Conservation (phyloP, 2,888 invertebrate species). For the Eupsilia transversa region DNA sequence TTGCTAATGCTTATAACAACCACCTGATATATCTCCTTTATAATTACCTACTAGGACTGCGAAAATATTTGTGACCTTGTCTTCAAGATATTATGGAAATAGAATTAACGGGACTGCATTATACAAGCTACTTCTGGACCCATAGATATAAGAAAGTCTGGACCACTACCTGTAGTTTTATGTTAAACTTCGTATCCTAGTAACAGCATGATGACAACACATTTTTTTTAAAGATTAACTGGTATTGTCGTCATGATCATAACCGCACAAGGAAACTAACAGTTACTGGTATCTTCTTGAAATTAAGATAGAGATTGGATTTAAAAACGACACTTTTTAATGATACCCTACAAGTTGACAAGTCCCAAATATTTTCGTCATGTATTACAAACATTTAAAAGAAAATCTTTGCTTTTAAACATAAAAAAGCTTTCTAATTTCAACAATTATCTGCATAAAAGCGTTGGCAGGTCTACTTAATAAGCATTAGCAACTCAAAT, state of each 20-base stretch:
- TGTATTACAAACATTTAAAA: background rate
- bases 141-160: too few species aligned
- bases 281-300: background rate
- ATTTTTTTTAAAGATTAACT: background rate
- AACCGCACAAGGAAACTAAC: background rate
- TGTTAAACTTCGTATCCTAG: background rate
- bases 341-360: background rate
- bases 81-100: background rate
- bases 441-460: background rate
- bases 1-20: conserved; percentile 67
- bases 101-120: background rate
- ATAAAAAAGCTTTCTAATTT: conserved; percentile 4
- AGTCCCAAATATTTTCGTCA: conserved; percentile 24
- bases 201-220: background rate
- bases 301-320: background rate
- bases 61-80: conserved; percentile 22
- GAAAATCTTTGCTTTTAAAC: background rate
- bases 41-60: background rate
- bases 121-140: background rate
- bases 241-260: background rate
- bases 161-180: too few species aligned
- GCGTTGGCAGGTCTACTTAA: conserved; percentile 2
- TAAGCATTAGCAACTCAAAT: conserved; percentile 52
- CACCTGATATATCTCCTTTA: conserved; percentile 60
- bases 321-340: background rate